Percentiles rank a stretch among this genome's conserved stretches.
phyloP scores from a whole-genome alignment of 2,113 vertebrate genomes.

The Piprites chloris region DNA sequence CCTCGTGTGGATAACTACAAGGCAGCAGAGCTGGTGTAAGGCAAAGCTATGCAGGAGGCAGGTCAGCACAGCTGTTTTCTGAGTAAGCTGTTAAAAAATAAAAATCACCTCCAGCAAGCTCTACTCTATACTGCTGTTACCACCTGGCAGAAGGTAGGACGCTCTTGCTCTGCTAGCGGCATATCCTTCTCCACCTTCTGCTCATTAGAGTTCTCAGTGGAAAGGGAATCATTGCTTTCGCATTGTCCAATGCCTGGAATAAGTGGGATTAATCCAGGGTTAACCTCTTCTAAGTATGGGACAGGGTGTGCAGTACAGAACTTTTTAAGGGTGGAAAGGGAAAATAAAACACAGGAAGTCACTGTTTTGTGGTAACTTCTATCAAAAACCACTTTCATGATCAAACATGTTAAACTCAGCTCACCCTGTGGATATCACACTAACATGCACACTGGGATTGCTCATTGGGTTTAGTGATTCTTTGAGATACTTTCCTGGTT shows the following conservation, averaged over 20 bases:
- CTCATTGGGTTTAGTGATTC: neutral
- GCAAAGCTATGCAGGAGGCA: neutral
- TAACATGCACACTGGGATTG: neutral
- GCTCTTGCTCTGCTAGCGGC: neutral
- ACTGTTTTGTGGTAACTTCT: neutral
- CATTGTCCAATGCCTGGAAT: neutral
- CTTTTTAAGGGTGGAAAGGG: neutral
- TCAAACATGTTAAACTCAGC: neutral
- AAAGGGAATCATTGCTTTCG: neutral
- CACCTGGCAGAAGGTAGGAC: neutral
- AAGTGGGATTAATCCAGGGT: neutral
- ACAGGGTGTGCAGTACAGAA: neutral
- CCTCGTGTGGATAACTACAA: neutral
- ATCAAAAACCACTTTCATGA: neutral
- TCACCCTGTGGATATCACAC: neutral
- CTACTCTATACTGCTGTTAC: neutral
- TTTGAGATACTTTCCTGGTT: neutral
- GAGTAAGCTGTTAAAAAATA: neutral
- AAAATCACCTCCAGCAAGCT: neutral
- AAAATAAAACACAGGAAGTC: neutral
- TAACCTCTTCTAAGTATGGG: neutral
- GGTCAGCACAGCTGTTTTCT: neutral
- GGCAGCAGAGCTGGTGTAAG: neutral
- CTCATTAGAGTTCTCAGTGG: neutral
- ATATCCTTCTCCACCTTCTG: neutral